A percentile compares a stretch with the other conserved stretches of the same genome.
These are phyloP conservation scores for Manis crassicaudata DNA, from an alignment of 2,797 vertebrate species.

Conservation along the genomic window DNA sequence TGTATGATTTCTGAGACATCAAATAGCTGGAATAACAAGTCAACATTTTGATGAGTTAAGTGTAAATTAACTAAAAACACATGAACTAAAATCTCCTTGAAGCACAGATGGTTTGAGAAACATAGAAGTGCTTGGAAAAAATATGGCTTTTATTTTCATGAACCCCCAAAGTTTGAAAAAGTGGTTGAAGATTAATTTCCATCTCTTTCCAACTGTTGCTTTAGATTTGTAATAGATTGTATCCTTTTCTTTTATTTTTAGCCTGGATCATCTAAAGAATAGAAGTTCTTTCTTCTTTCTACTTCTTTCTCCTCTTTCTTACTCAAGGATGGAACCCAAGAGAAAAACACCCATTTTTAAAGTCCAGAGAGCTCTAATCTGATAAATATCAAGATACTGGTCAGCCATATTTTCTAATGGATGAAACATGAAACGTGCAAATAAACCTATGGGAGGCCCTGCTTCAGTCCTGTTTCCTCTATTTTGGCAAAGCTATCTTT, in stretches of 20 bases:
- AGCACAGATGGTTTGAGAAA: constrained; percentile 77
- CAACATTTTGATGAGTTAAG: constrained; percentile 82
- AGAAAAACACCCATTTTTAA: not conserved
- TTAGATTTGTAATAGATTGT: constrained; percentile 31
- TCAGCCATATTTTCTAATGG: not conserved
- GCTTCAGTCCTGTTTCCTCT: not conserved
- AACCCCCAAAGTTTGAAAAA: constrained; percentile 67
- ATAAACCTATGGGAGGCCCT: not conserved
- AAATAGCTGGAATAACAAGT: constrained; percentile 78
- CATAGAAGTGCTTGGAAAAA: constrained; percentile 70
- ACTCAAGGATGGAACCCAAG: not conserved
- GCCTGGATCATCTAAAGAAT: not conserved
- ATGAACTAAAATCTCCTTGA: constrained; percentile 72
- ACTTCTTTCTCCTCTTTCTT: not conserved
- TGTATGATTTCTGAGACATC: constrained; percentile 75
- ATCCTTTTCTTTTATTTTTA: constrained; percentile 46
- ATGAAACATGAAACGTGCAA: not conserved
- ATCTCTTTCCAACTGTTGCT: constrained; percentile 55
- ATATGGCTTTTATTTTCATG: constrained; percentile 72
- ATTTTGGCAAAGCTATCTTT: not conserved
- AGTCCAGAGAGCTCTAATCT: not conserved
- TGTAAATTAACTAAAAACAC: constrained; percentile 80
- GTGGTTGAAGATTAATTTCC: constrained; percentile 58
- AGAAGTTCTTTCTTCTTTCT: not conserved
- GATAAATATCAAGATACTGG: not conserved